Conservation (phyloP, 2,113 vertebrate genomes). For the Gopherus evgoodei region DNA sequence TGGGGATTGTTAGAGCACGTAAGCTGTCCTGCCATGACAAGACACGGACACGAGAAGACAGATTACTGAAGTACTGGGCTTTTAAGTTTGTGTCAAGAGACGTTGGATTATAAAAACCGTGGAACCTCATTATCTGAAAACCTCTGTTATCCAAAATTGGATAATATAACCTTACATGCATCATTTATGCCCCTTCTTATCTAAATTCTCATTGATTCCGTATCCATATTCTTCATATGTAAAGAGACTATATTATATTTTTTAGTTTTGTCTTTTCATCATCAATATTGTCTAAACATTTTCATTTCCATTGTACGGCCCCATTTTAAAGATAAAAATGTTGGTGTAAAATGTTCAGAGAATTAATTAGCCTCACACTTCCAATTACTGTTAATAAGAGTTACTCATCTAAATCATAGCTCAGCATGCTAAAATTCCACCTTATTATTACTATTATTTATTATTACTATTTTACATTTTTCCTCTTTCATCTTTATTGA, state of each 20-base stretch:
- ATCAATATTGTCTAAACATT: background rate
- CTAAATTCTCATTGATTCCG: background rate
- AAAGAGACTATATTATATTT: background rate
- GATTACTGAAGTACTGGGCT: background rate
- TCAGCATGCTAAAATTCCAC: background rate
- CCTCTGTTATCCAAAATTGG: background rate
- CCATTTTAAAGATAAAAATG: background rate
- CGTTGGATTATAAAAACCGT: background rate
- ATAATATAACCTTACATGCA: background rate
- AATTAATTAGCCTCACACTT: background rate
- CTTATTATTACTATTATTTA: background rate
- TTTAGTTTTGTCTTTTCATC: background rate
- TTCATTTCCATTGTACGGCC: background rate
- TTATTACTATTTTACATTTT: background rate
- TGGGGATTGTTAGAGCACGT: too few relatives aligned
- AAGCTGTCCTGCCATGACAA: too few relatives aligned
- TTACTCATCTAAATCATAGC: background rate
- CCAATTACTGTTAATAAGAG: background rate
- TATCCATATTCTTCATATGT: background rate
- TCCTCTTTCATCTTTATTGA: background rate
- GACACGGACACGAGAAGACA: background rate
- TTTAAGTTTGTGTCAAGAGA: background rate
- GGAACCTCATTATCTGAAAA: background rate
- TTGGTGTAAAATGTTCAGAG: background rate
- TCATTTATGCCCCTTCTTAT: background rate